Percentiles rank a stretch among this genome's conserved stretches.
Evolutionary conservation across 1,140 invertebrate genomes (phyloP).

Genomic region (Chionoecetes opilio): DNA sequence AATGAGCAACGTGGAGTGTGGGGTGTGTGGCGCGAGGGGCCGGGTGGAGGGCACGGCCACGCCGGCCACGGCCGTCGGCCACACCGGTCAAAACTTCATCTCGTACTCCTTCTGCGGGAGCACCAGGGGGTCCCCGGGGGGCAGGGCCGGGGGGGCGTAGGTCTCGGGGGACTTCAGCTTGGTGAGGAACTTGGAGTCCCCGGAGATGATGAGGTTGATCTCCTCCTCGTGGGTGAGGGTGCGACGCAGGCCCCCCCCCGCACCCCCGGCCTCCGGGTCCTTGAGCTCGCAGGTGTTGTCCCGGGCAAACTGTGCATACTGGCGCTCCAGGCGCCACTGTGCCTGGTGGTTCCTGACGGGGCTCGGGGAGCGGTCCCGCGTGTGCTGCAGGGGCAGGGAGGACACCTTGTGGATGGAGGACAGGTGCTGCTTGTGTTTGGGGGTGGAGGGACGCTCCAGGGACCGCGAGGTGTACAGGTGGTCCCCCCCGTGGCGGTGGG

Average conservation of each 20-base stretch:
- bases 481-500: constrained; percentile 68
- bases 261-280: constrained; percentile 33
- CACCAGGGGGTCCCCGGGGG: constrained; percentile 70
- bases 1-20: not conserved
- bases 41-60: constrained; percentile 65
- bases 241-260: constrained; percentile 68
- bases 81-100: constrained; percentile 80
- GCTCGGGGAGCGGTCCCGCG: constrained; percentile 80
- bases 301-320: constrained; percentile 65
- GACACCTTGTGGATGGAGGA: constrained; percentile 79
- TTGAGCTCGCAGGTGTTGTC: constrained; percentile 67
- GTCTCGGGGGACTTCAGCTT: constrained; percentile 79
- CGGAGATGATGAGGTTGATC: constrained; percentile 81
- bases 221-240: constrained; percentile 81
- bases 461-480: constrained; percentile 79
- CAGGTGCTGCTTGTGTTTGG: constrained; percentile 75
- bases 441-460: constrained; percentile 79
- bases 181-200: constrained; percentile 77
- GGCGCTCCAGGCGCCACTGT: constrained; percentile 66
- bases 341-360: constrained; percentile 60
- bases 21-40: not conserved
- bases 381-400: constrained; percentile 77
- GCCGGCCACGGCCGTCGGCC: constrained; percentile 62
- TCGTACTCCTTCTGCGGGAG: constrained; percentile 79
- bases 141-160: constrained; percentile 74